Evolutionary conservation across 2,888 invertebrate genomes (phyloP), one percentile per base, ranked within the genome.

Genomic region (Spilosoma lubricipeda): DNA sequence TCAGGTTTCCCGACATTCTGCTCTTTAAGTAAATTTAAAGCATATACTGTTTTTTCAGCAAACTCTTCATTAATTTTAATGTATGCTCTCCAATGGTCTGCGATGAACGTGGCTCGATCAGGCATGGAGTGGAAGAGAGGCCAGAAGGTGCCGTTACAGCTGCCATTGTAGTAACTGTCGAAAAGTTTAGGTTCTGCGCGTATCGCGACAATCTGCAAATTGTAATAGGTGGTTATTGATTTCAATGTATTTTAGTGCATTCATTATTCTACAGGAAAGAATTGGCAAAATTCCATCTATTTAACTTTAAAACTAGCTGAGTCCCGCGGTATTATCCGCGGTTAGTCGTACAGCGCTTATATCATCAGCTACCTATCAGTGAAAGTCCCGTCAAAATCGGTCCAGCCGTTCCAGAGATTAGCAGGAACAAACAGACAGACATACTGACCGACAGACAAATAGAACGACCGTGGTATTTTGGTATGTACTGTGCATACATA

Each of bases 101-200:
- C 97, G 80, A 97, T 97, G 90, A 98, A 98, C 23, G 97, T 97
- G 8, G 98, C 98, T 73, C 98, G 95, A 85, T 98, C 98, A 0
- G 98, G 98, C 98, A 98, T 98, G 27, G 98, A 98, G 91, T 98
- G 98, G 90, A 98, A 98, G 23, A 98, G 94, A 0, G 99, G 99
- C 99, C 99, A 99, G 91, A 98, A 98, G 1, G 98, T 98, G 30
- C 98, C 98, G 88, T 98, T 98, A 90, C 98, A 98, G 91, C 98
- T 98, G 18, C 98, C 98, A 94, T 99, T 98, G 96, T 99, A 99
- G 92, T 98, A 99, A 76, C 97, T 97, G 87, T 98, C 98, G 89
- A 98, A 98, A 74, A 97, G 95, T 73, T 96, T 96, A 0, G 98
- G 96, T 77, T 98, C 97, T 20, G 98, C 97, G 85, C 97, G 97